Evolutionary conservation across 2,113 vertebrate species (phyloP).

Genomic region (Salminus brasiliensis): DNA sequence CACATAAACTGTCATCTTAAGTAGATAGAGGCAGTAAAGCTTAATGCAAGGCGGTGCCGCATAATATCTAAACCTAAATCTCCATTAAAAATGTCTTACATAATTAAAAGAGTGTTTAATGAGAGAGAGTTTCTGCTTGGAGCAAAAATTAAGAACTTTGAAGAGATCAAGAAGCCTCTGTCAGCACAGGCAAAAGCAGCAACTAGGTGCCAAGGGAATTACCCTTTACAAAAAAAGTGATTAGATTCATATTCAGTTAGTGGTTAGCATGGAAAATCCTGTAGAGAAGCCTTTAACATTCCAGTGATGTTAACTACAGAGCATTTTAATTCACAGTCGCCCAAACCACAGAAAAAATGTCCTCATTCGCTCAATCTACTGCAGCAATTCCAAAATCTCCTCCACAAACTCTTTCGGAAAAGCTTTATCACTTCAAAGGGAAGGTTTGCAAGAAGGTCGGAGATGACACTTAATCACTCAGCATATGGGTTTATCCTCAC

Average conservation of each 20-base stretch:
- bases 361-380: conserved; percentile 3
- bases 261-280: neutral
- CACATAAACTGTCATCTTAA: too few relatives aligned
- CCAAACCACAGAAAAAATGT: neutral
- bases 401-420: conserved; percentile 18
- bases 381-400: conserved; percentile 11
- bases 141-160: neutral
- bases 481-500: conserved; percentile 10
- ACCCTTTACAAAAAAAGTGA: neutral
- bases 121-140: neutral
- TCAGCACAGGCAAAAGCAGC: neutral
- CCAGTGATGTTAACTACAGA: neutral
- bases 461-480: conserved; percentile 25
- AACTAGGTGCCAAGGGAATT: neutral
- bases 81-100: neutral
- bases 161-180: neutral
- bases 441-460: conserved; percentile 9
- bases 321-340: neutral
- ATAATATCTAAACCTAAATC: conserved; percentile 2
- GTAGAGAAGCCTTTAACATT: neutral
- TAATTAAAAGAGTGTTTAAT: neutral
- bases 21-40: neutral
- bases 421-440: conserved; percentile 29
- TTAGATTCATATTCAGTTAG: neutral
- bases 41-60: neutral